Conservation (phyloP, 1,140 invertebrate species). For the Tribolium castaneum region DNA sequence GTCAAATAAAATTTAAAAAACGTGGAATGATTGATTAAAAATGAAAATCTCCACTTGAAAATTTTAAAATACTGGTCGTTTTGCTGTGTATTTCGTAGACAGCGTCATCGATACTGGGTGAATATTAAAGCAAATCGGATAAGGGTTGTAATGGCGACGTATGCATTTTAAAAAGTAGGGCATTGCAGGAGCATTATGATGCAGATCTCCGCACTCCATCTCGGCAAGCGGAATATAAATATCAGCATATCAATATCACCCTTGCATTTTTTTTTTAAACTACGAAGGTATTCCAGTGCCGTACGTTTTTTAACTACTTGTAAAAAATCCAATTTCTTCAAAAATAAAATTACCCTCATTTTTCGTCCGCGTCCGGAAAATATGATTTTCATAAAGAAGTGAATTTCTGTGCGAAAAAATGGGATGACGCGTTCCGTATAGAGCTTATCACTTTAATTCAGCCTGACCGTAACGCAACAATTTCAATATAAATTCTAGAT, state of each 20-base stretch:
- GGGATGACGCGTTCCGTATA: neutral
- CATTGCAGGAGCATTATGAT: conserved; percentile 17
- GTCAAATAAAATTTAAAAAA: no score
- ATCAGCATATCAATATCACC: neutral
- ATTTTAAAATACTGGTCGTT: neutral
- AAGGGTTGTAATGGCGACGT: neutral
- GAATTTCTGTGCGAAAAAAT: neutral
- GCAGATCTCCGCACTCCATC: neutral
- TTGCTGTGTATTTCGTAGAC: neutral
- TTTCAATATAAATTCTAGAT: conserved; percentile 27
- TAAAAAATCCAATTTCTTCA: conserved; percentile 5
- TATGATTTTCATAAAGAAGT: neutral
- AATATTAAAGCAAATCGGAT: conserved; percentile 1
- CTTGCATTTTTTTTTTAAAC: neutral
- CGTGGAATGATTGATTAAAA: no score
- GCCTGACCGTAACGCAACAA: neutral
- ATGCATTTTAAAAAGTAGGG: conserved; percentile 34
- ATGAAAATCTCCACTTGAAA: no score
- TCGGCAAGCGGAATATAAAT: neutral
- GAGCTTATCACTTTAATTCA: conserved; percentile 12
- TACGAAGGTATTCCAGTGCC: no score
- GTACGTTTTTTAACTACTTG: neutral
- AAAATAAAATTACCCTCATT: conserved; percentile 7
- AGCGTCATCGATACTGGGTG: neutral
- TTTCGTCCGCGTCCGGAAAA: neutral